Conservation (phyloP, 2,888 invertebrate species). For the Mythimna albipuncta region DNA sequence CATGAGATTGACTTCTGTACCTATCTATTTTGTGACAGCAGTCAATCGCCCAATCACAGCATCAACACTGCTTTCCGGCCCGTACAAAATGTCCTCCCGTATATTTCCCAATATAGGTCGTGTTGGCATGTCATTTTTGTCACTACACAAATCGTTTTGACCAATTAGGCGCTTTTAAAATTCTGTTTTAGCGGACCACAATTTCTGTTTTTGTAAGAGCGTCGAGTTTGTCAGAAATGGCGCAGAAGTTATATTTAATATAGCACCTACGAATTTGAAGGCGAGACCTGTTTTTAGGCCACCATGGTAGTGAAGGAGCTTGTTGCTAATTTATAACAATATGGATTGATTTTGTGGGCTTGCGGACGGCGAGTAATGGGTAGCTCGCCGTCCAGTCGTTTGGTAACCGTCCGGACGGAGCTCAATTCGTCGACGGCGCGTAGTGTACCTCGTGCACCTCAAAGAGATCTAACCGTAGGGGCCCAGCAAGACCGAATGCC, state of each 20-base stretch:
- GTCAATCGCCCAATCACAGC: too few relatives aligned
- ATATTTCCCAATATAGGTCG: conserved; percentile 61
- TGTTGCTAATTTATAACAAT: not conserved
- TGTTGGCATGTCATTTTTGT: conserved; percentile 71
- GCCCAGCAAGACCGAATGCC: too few relatives aligned
- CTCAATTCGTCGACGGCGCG: too few relatives aligned
- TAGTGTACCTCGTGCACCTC: too few relatives aligned
- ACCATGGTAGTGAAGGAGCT: conserved; percentile 23
- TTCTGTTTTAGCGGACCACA: conserved; percentile 66
- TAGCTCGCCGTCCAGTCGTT: too few relatives aligned
- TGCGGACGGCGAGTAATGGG: too few relatives aligned
- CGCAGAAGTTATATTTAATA: conserved; percentile 46
- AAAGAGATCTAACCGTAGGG: too few relatives aligned
- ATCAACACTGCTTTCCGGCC: not conserved
- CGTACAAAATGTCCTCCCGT: conserved; percentile 56
- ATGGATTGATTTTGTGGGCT: too few relatives aligned
- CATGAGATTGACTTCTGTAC: too few relatives aligned
- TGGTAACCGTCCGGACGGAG: too few relatives aligned
- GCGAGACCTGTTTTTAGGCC: conserved; percentile 21
- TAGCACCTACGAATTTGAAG: conserved; percentile 47
- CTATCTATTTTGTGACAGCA: too few relatives aligned
- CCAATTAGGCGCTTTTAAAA: conserved; percentile 72
- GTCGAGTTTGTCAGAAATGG: conserved; percentile 44
- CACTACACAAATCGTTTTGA: conserved; percentile 70
- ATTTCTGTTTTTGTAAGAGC: conserved; percentile 57